These are phyloP conservation scores for Macaca mulatta DNA, from an alignment of 2,113 vertebrate genomes.

Conservation along the genomic window DNA sequence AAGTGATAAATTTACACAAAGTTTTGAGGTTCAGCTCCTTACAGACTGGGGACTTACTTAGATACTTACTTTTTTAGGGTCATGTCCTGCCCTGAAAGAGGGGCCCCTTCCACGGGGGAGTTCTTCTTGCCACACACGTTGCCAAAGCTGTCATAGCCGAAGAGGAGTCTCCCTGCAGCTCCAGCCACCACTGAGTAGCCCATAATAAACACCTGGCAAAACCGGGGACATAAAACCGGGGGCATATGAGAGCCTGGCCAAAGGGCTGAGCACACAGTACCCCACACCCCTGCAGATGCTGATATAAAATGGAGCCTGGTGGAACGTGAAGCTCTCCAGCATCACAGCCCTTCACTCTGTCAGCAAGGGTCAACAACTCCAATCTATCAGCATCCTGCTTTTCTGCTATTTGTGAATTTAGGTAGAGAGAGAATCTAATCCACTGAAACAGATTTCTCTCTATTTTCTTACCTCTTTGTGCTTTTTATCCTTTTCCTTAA, in stretches of 20 bases:
- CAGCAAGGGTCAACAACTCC: rapidly evolving
- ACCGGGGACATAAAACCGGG: not conserved
- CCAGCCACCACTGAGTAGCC: constrained; percentile 86
- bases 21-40: not conserved
- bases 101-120: constrained; percentile 83
- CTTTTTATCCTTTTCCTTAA: not conserved
- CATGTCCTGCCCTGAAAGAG: constrained; percentile 89
- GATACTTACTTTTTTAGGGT: constrained; percentile 85
- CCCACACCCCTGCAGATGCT: not conserved
- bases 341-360: rapidly evolving
- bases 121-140: constrained; percentile 88
- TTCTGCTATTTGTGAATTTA: rapidly evolving
- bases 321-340: not conserved
- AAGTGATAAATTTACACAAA: not conserved
- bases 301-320: not conserved
- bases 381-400: not conserved
- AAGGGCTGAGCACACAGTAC: rapidly evolving
- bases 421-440: not conserved
- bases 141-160: constrained; percentile 89
- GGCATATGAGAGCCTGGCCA: not conserved
- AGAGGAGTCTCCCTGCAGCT: constrained; percentile 85
- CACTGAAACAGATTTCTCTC: not conserved
- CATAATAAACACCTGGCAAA: constrained; percentile 85
- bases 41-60: not conserved
- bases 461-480: too few species aligned